Percentiles rank a stretch among this genome's conserved stretches.
Evolutionary conservation across 1,140 invertebrate genomes (phyloP).

Genomic region (Mactra quadrangularis): DNA sequence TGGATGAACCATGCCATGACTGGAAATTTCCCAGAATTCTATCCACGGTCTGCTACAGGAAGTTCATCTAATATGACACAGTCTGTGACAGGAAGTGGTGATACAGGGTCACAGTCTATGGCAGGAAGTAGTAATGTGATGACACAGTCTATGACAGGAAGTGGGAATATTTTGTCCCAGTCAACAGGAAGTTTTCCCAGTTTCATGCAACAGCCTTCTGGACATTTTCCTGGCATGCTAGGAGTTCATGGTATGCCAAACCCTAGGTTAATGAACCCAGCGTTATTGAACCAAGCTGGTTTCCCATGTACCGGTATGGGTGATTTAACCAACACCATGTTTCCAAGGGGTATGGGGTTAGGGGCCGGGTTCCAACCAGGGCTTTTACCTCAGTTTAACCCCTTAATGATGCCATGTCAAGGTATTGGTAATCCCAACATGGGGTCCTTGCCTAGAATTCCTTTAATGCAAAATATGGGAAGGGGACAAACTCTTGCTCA

Average conservation of each 20-base stretch:
- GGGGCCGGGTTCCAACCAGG: background rate
- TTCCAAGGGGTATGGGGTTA: background rate
- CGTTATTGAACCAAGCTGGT: constrained; percentile 20
- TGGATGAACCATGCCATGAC: constrained; percentile 2
- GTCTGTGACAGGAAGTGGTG: constrained; percentile 32
- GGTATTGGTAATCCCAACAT: background rate
- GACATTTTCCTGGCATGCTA: constrained; percentile 23
- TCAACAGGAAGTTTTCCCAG: constrained; percentile 3
- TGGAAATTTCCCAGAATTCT: background rate
- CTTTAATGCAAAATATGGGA: constrained; percentile 8
- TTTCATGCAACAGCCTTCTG: constrained; percentile 14
- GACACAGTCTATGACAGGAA: constrained; percentile 39
- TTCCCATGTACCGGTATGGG: constrained; percentile 12
- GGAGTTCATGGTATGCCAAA: constrained; percentile 15
- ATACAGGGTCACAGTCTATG: constrained; percentile 5
- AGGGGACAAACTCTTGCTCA: constrained; percentile 32
- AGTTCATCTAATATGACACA: background rate
- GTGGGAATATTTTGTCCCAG: background rate
- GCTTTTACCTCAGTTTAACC: constrained; percentile 28
- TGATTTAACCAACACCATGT: constrained; percentile 1
- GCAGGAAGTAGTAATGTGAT: background rate
- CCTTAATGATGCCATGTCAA: constrained; percentile 12
- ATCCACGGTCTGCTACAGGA: background rate
- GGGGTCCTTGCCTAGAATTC: background rate
- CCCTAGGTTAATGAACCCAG: constrained; percentile 27